Evolutionary conservation across 2,797 vertebrate species (phyloP).

Genomic region (Xyrichtys novacula): DNA sequence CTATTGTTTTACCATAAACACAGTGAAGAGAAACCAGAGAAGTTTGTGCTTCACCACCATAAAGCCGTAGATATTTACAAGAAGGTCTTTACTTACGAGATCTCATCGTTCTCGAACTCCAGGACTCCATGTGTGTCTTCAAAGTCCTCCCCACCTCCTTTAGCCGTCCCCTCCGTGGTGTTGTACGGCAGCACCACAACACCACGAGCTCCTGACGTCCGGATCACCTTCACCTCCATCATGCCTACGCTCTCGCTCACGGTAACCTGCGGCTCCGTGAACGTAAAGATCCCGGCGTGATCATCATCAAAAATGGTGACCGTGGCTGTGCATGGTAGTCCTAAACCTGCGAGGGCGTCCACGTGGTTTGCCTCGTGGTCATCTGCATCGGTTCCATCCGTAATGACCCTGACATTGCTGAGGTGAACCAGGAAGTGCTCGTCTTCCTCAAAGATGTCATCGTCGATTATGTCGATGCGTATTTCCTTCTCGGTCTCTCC

Average conservation of each 20-base stretch:
- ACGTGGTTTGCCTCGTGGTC: constrained; percentile 77
- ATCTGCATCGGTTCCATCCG: constrained; percentile 65
- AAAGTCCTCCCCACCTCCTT: constrained; percentile 96
- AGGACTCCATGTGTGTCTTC: constrained; percentile 95
- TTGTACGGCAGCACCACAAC: constrained; percentile 94
- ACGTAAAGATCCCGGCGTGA: constrained; percentile 95
- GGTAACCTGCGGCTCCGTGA: constrained; percentile 88
- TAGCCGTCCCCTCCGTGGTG: constrained; percentile 92
- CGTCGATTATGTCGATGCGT: constrained; percentile 92
- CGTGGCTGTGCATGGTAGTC: constrained; percentile 88
- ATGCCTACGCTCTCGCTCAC: constrained; percentile 93
- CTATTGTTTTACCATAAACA: too few relatives aligned
- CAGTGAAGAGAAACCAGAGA: background rate
- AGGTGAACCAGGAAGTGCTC: constrained; percentile 96
- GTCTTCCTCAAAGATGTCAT: constrained; percentile 97
- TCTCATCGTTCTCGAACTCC: constrained; percentile 96
- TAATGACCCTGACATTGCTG: constrained; percentile 86
- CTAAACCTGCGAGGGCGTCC: constrained; percentile 84
- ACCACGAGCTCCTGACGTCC: constrained; percentile 92
- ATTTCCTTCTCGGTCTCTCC: constrained; percentile 94
- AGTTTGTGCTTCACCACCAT: too few relatives aligned
- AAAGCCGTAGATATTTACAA: background rate
- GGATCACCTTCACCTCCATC: constrained; percentile 95
- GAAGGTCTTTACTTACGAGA: constrained; percentile 89
- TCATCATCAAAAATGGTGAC: constrained; percentile 97